Base-by-base conservation (phyloP, 2,113 vertebrate species). In the Leucopsar rothschildi region DNA sequence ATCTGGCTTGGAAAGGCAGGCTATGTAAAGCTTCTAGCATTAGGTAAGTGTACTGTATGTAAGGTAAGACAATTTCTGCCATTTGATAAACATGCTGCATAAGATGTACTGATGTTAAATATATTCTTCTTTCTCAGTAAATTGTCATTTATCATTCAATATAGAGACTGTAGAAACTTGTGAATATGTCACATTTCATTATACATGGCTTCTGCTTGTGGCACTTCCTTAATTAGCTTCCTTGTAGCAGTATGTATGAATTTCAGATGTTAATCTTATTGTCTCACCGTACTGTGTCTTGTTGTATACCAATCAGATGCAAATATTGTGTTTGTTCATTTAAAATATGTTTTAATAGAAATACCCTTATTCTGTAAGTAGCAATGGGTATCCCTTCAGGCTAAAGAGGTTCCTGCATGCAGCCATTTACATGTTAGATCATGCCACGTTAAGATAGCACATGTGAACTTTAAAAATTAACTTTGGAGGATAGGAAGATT, bases 121-220 rank as follows among this genome's bases (percentile, higher is more conserved):
- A 39, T 80, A 66, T 81, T 82, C 63, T 82, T 81, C 27, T 47
- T 86, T 91, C 44, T 87, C 44, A 59, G 68, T 82, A 52, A 90
- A 49, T 49, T 93, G 81, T 69, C 44, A 59, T 61, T 91, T 81
- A 56, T 76, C 70, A 29, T 85, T 90, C 39, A 72, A 7, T 88
- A 22, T 16, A 5, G 5, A 75, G 72, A 88, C 52, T 78, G 44
- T 35, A 88, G 72, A 70, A 77, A 60, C 56, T 71, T 86, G 71
- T 90, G 77, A 92, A 64, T 82, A 37, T 1, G 18, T 78, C 86
- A 42, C 71, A 78, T 94, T 90, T 88, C 95, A 93, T 94, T 90
- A 79, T 69, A 92, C 82, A 86, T 90, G 83, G 92, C 93, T 96
- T 96, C 82, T 0, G 80, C 88, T 96, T 93, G 37, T 88, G 86